phyloP scores from a whole-genome alignment of 2,888 invertebrate species.

The Xestia sexstrigata region DNA sequence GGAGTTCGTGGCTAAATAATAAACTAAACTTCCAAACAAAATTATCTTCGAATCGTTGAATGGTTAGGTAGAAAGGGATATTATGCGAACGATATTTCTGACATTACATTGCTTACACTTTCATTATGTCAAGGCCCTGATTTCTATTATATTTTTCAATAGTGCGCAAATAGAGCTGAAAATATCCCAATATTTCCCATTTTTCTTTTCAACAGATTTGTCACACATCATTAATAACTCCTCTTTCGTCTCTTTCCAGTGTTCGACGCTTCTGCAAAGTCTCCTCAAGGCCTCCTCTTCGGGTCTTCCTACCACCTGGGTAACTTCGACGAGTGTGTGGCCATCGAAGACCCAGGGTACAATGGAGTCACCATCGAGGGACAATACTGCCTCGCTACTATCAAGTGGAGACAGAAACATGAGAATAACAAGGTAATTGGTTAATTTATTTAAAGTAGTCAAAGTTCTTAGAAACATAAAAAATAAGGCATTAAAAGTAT shows the following conservation, averaged over 20 bases:
- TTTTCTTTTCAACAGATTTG: neutral
- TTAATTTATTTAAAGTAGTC: neutral
- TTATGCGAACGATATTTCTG: too few relatives aligned
- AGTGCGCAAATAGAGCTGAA: too few relatives aligned
- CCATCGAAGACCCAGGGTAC: slow-evolving; percentile 80
- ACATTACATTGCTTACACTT: too few relatives aligned
- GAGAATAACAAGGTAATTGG: slow-evolving; percentile 78
- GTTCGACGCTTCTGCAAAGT: slow-evolving; percentile 94
- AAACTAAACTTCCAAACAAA: too few relatives aligned
- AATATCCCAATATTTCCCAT: too few relatives aligned
- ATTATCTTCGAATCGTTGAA: too few relatives aligned
- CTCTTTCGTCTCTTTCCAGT: slow-evolving; percentile 86
- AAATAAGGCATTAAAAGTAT: too few relatives aligned
- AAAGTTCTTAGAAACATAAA: too few relatives aligned
- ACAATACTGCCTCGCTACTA: slow-evolving; percentile 92
- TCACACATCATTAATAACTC: neutral
- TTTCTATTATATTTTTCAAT: too few relatives aligned
- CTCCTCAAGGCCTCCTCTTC: slow-evolving; percentile 92
- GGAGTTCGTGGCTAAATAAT: too few relatives aligned
- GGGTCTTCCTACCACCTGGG: slow-evolving; percentile 93
- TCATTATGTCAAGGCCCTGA: too few relatives aligned
- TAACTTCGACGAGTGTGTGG: slow-evolving; percentile 94
- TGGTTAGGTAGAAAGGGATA: too few relatives aligned
- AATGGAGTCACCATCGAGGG: slow-evolving; percentile 86
- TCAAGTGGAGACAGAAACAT: slow-evolving; percentile 82